Evolutionary conservation across 1,140 invertebrate species (phyloP), one percentile per base, ranked within the genome.

Genomic region (Aphidius ervi): DNA sequence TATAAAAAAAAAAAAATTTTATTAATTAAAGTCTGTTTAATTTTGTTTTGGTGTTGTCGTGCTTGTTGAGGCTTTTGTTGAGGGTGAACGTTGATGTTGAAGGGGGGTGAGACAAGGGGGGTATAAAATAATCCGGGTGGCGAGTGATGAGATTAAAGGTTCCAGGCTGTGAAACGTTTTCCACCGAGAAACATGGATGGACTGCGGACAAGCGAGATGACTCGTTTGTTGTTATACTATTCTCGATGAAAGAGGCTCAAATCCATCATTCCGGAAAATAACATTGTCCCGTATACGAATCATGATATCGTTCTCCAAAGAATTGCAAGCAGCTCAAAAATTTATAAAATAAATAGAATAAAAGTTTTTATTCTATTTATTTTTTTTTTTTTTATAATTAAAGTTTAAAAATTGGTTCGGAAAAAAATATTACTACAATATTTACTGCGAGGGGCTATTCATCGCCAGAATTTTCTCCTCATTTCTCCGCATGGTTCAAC

Each of bases 91-190:
- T 8, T 49, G 10, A 39, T 10, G 16, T 16, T 16, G 56, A 20
- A 37, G 39, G 43, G 47, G 23, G 16, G n/a, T 8, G 43, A 58
- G 37, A 16, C 5, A 47, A 58, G 46, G 46, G 46, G 46, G 46
- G 47, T 2, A 31, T 2, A 58, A 77, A 75, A 77, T 79, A 80
- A 80, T 80, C 78, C 76, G 74, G 45, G 4, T 31, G 59, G 37
- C 70, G 70, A 70, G 75, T 79, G 74, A 79, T 79, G 76, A 78
- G 78, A 78, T 80, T 80, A 80, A 75, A 78, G 70, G 73, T 73
- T 71, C 72, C 59, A 56, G 23, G 63, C 69, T 74, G 74, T 61
- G 69, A 67, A 61, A 68, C 69, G 68, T 64, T 57, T 31, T 31
- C 23, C 23, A 64, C 63, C 62, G 67, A 47, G 64, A 58, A 58